phyloP scores from a whole-genome alignment of 2,797 vertebrate species.

The Pelodytes ibericus region DNA sequence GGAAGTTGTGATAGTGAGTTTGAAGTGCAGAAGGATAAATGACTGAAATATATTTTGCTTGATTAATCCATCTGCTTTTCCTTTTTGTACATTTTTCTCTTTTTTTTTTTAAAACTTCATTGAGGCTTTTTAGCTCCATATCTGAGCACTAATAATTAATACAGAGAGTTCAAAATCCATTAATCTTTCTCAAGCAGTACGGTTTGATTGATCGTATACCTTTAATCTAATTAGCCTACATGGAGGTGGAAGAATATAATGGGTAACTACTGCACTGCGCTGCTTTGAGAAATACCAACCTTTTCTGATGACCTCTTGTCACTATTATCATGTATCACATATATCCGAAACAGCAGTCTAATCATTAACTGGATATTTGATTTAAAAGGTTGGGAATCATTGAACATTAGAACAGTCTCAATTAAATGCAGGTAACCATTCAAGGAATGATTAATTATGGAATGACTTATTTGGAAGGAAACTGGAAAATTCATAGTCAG shows the following conservation, averaged over 20 bases:
- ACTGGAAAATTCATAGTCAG: not conserved
- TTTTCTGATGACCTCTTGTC: slow-evolving; percentile 53
- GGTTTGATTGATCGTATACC: slow-evolving; percentile 69
- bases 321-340: slow-evolving; percentile 24
- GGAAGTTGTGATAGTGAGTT: slow-evolving; percentile 50
- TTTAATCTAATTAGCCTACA: slow-evolving; percentile 70
- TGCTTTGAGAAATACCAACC: slow-evolving; percentile 53
- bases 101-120: slow-evolving; percentile 51
- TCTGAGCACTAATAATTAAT: slow-evolving; percentile 69
- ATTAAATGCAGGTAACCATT: slow-evolving; percentile 18
- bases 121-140: slow-evolving; percentile 59
- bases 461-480: not conserved
- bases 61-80: slow-evolving; percentile 45
- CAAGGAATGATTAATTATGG: slow-evolving; percentile 33
- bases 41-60: slow-evolving; percentile 55
- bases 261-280: slow-evolving; percentile 56
- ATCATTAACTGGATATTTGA: slow-evolving; percentile 43
- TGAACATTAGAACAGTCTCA: slow-evolving; percentile 19
- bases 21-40: slow-evolving; percentile 59
- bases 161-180: slow-evolving; percentile 67
- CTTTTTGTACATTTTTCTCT: slow-evolving; percentile 53
- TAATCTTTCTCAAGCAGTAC: slow-evolving; percentile 68
- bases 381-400: slow-evolving; percentile 51
- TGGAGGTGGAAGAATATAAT: slow-evolving; percentile 58
- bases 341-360: slow-evolving; percentile 31